Evolutionary conservation across 2,797 vertebrate species (phyloP).

Genomic region (Manis javanica): DNA sequence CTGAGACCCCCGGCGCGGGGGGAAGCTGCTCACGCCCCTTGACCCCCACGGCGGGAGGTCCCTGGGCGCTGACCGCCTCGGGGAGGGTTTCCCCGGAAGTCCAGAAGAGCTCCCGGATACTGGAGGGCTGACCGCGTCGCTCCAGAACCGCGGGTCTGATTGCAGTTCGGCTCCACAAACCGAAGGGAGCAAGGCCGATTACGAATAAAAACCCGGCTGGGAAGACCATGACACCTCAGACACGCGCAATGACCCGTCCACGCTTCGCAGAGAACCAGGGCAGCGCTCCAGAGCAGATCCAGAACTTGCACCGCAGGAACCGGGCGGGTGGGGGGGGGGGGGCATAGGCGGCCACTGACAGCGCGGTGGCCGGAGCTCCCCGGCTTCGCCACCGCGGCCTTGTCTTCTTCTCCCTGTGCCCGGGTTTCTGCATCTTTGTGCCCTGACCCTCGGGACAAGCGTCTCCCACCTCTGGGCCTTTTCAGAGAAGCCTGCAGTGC

Average conservation of each 20-base stretch:
- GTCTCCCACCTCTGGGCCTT: conserved; percentile 58
- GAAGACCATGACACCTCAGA: neutral
- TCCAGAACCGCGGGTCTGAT: neutral
- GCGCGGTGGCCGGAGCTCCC: neutral
- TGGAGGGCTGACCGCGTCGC: rapidly evolving
- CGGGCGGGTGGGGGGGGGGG: too few relatives aligned
- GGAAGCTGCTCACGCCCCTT: too few relatives aligned
- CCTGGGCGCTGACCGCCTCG: neutral
- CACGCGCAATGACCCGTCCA: rapidly evolving
- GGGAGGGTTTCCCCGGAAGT: neutral
- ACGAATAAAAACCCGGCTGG: neutral
- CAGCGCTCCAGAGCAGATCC: rapidly evolving
- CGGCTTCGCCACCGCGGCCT: neutral
- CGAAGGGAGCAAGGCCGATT: rapidly evolving
- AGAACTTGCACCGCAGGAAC: rapidly evolving
- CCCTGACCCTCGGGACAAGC: conserved; percentile 67
- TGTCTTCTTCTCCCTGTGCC: neutral
- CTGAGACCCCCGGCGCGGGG: too few relatives aligned
- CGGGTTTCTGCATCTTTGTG: conserved; percentile 74
- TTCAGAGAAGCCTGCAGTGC: conserved; percentile 82
- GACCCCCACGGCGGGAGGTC: too few relatives aligned
- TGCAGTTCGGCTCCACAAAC: neutral
- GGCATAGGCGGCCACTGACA: neutral
- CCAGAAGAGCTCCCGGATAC: neutral
- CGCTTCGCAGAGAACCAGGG: rapidly evolving